Percentiles rank a stretch among this genome's conserved stretches.
Conservation (phyloP, 2,797 vertebrate genomes). For the Ispidina lecontei region DNA sequence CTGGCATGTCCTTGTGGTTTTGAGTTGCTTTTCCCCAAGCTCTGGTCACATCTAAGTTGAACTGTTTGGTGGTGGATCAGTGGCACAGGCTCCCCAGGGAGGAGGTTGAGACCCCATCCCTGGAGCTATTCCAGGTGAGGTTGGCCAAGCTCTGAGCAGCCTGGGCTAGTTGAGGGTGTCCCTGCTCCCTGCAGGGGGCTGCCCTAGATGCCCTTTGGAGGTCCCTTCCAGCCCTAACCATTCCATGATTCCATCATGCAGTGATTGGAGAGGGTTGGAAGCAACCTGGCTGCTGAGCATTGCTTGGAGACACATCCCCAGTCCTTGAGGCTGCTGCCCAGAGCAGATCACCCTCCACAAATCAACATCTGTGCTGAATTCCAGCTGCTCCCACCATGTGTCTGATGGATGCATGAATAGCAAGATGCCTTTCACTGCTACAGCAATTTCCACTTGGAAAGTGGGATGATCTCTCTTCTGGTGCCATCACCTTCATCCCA, state of each 20-base stretch:
- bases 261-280: neutral
- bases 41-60: accelerated
- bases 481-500: neutral
- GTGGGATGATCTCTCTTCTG: neutral
- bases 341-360: neutral
- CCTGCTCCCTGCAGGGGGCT: no score
- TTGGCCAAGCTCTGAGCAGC: no score
- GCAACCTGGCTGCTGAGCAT: neutral
- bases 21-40: neutral
- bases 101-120: no score
- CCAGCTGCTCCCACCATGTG: neutral
- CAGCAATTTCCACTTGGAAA: neutral
- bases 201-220: no score
- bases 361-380: accelerated
- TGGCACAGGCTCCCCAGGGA: no score
- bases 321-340: neutral
- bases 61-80: neutral
- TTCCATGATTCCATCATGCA: neutral
- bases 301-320: neutral
- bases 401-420: accelerated
- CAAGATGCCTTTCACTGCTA: neutral
- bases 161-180: no score
- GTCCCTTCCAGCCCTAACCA: no score
- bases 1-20: accelerated
- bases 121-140: no score